Evolutionary conservation across 1,140 invertebrate genomes (phyloP).

Genomic region (Drosophila kepulauana): DNA sequence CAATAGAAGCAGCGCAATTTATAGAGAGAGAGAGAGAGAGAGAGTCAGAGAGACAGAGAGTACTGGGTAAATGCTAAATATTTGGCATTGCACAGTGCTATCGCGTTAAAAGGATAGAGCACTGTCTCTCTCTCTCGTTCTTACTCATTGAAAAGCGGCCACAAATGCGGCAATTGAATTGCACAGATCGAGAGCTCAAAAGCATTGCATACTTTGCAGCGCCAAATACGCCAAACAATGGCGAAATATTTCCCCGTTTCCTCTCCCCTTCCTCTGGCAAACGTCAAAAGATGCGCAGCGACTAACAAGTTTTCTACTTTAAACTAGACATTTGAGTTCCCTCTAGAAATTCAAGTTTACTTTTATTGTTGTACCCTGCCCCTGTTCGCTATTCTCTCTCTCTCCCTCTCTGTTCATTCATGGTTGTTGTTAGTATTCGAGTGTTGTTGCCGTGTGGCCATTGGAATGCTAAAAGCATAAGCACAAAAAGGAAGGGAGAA

Average conservation of each 20-base stretch:
- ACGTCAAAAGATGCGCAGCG: constrained; percentile 43
- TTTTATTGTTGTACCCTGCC: constrained; percentile 33
- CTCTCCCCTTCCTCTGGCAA: constrained; percentile 16
- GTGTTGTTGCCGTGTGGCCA: constrained; percentile 24
- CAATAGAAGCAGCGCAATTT: not conserved
- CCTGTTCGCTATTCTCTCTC: not conserved
- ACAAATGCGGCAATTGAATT: constrained; percentile 73
- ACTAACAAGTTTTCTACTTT: constrained; percentile 56
- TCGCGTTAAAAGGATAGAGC: too few relatives aligned
- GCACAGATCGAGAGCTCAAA: constrained; percentile 65
- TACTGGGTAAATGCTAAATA: constrained; percentile 32
- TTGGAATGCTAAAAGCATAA: constrained; percentile 50
- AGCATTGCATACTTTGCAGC: constrained; percentile 73
- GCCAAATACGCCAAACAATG: constrained; percentile 67
- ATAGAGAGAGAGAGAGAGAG: not conserved
- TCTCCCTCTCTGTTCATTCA: not conserved
- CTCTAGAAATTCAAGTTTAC: constrained; percentile 61
- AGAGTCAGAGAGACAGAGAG: constrained; percentile 8
- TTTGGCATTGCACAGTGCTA: constrained; percentile 48
- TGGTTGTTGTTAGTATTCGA: constrained; percentile 27
- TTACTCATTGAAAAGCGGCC: constrained; percentile 19
- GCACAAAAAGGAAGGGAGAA: constrained; percentile 12
- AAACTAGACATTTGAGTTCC: constrained; percentile 62
- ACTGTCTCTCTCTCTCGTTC: not conserved
- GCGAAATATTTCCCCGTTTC: constrained; percentile 59